These are phyloP conservation scores for Antheraea pernyi DNA, from an alignment of 1,140 invertebrate species.

Conservation along the genomic window DNA sequence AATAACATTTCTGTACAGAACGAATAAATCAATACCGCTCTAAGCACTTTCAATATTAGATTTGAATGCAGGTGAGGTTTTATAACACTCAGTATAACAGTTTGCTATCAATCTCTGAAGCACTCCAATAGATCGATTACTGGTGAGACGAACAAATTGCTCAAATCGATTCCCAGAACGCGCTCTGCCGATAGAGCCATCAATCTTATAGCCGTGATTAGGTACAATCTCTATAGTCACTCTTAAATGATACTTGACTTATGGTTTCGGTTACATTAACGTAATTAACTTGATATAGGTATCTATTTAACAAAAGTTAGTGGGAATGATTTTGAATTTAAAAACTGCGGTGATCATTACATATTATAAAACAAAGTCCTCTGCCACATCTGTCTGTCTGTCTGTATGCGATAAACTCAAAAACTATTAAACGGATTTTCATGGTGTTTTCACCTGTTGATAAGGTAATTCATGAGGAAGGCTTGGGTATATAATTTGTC, in stretches of 20 bases:
- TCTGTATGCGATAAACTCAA: too few relatives aligned
- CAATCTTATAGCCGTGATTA: constrained; percentile 10
- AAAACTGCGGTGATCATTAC: too few relatives aligned
- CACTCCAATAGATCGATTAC: constrained; percentile 11
- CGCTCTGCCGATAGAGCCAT: constrained; percentile 4
- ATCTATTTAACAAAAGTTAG: too few relatives aligned
- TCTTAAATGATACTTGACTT: not conserved
- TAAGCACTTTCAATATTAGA: not conserved
- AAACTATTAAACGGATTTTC: too few relatives aligned
- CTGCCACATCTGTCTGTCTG: too few relatives aligned
- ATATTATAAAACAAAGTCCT: too few relatives aligned
- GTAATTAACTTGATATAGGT: too few relatives aligned
- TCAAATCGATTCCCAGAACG: constrained; percentile 12
- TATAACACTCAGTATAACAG: not conserved
- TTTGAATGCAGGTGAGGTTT: not conserved
- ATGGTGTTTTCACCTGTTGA: too few relatives aligned
- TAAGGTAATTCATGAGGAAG: too few relatives aligned
- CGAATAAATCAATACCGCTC: not conserved
- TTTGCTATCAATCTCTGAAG: constrained; percentile 12
- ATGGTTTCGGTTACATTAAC: not conserved
- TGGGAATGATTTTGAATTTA: too few relatives aligned
- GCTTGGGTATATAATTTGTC: too few relatives aligned
- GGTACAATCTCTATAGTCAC: not conserved
- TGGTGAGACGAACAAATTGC: constrained; percentile 17
- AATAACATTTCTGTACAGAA: too few relatives aligned